Evolutionary conservation across 2,888 invertebrate species (phyloP).

Genomic region (Marronus borbonicus): DNA sequence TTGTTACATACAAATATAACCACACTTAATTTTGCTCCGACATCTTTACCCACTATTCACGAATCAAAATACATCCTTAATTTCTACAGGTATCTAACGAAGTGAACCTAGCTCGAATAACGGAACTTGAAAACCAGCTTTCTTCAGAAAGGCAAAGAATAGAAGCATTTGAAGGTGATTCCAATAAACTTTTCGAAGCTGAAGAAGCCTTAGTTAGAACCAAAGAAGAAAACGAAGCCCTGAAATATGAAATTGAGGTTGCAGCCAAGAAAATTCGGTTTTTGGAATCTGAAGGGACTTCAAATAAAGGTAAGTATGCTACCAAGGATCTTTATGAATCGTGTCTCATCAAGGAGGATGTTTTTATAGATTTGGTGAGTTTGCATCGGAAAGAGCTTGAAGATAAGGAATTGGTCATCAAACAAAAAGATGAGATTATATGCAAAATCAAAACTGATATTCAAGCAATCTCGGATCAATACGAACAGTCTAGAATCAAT

Average conservation of each 20-base stretch:
- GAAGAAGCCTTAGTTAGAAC: slow-evolving; percentile 78
- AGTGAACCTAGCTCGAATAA: slow-evolving; percentile 70
- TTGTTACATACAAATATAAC: too few species aligned
- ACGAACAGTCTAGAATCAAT: slow-evolving; percentile 59
- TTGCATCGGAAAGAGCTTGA: slow-evolving; percentile 50
- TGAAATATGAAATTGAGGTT: slow-evolving; percentile 73
- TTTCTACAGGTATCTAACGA: slow-evolving; percentile 70
- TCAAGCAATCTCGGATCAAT: slow-evolving; percentile 52
- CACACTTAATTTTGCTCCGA: too few species aligned
- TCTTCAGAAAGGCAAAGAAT: slow-evolving; percentile 69
- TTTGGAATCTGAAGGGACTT: slow-evolving; percentile 44
- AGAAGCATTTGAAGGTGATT: slow-evolving; percentile 72
- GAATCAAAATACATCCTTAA: not conserved
- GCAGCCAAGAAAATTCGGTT: slow-evolving; percentile 70
- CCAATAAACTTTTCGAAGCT: slow-evolving; percentile 76
- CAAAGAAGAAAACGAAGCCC: slow-evolving; percentile 74
- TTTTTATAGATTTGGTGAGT: slow-evolving; percentile 53
- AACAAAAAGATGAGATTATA: slow-evolving; percentile 44
- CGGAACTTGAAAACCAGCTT: slow-evolving; percentile 71
- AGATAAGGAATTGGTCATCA: slow-evolving; percentile 39
- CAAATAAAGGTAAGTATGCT: slow-evolving; percentile 70
- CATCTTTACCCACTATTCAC: not conserved
- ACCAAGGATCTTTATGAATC: not conserved
- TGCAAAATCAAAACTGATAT: slow-evolving; percentile 43
- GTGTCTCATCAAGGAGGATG: not conserved